Evolutionary conservation across 2,797 vertebrate genomes (phyloP), one percentile per base, ranked within the genome.

Genomic region (Hydrocynus forskahlii): DNA sequence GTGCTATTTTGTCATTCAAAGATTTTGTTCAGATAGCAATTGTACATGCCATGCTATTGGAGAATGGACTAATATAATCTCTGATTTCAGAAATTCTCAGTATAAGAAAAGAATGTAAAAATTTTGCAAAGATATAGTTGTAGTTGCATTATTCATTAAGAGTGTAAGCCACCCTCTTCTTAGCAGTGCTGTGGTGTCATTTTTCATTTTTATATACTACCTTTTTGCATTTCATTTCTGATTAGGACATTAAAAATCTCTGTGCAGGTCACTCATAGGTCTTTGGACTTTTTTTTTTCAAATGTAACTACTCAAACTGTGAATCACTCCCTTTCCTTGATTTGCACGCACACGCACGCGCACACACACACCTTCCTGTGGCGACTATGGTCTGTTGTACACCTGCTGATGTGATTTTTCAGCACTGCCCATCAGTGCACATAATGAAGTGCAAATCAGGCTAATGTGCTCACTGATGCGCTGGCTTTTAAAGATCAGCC

Each of bases 361-460:
- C 48, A 35, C 45, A 66, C 66, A 68, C 70, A 70, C 67, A 73
- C 67, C 80, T 79, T 57, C 57, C 72, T 55, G 23, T 57, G 71
- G 79, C 81, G 74, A 66, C 60, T 85, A 66, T 68, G 79, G 83
- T 76, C 78, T 62, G 79, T 72, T 66, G 38, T 80, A 84, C 86
- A 86, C 85, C 86, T 87, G 86, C 88, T 88, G 85, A 86, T 80
- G 84, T 83, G 85, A 77, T 86, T 88, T 84, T 88, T 89, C 83
- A 87, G 81, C 83, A 75, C 83, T 89, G 87, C 66, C 87, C 87
- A 84, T 85, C 88, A 88, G 84, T 87, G 87, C 89, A 90, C 87
- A 87, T 91, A 91, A 92, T 92, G 85, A 91, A 89, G 86, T 89
- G 88, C 85, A 92, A 89, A 92, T 90, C 81, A 83, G 83, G 83